Evolutionary conservation across 2,888 invertebrate species (phyloP).

Genomic region (Cheilosia impressa): DNA sequence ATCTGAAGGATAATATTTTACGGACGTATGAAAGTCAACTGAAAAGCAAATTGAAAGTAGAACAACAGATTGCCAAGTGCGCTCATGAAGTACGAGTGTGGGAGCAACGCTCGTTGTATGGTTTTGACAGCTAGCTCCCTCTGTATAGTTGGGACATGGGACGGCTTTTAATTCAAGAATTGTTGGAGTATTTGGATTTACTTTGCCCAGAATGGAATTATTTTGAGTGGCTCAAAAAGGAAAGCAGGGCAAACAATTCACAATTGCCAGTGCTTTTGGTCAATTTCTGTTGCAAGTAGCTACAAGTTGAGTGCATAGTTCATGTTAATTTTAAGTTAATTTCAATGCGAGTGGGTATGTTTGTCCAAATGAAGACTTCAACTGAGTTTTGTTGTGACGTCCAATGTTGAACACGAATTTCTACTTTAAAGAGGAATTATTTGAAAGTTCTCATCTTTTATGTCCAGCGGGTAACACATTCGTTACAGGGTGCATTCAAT

Average conservation of each 20-base stretch:
- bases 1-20: constrained; percentile 38
- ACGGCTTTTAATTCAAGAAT: neutral
- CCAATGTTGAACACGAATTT: too few relatives aligned
- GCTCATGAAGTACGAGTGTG: neutral
- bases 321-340: too few relatives aligned
- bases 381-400: too few relatives aligned
- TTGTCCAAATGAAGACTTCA: too few relatives aligned
- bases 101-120: constrained; percentile 14
- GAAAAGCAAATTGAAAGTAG: constrained; percentile 41
- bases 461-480: too few relatives aligned
- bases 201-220: neutral
- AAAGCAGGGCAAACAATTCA: neutral
- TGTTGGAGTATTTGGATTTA: constrained; percentile 39
- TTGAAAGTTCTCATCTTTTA: too few relatives aligned
- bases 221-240: neutral
- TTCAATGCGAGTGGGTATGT: too few relatives aligned
- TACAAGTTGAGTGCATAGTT: too few relatives aligned
- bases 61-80: constrained; percentile 27
- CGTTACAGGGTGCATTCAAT: too few relatives aligned
- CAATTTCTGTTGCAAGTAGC: too few relatives aligned
- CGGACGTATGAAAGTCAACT: constrained; percentile 45
- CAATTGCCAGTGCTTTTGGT: too few relatives aligned
- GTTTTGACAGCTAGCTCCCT: constrained; percentile 4
- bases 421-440: too few relatives aligned
- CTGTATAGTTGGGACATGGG: neutral